Conservation (phyloP, 2,797 vertebrate species). For the Vespertilio murinus region DNA sequence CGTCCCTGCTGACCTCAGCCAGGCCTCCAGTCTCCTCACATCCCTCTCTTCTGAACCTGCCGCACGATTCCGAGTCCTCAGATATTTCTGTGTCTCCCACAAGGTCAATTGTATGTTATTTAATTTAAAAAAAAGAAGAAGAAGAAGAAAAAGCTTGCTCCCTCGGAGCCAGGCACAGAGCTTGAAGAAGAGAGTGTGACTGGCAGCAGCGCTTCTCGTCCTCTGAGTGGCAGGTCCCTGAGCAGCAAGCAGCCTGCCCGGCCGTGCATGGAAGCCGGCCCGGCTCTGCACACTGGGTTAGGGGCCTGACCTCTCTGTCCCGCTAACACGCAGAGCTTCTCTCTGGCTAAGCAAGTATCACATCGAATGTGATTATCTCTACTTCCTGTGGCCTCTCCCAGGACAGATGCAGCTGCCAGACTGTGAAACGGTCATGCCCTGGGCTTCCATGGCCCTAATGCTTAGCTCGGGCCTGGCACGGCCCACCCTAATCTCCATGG, state of each 20-base stretch:
- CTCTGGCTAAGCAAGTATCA: not conserved
- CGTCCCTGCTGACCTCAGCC: not conserved
- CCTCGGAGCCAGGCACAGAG: not conserved
- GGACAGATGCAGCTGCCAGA: too few species aligned
- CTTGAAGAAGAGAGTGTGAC: not conserved
- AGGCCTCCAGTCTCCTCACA: not conserved
- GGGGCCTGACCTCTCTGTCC: not conserved
- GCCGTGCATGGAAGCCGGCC: not conserved
- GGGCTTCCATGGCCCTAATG: not conserved
- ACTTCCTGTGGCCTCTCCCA: not conserved
- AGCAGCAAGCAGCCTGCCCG: not conserved
- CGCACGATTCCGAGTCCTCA: not conserved
- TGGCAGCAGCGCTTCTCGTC: fast-evolving
- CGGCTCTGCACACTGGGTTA: not conserved
- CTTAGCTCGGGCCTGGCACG: not conserved
- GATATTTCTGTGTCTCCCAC: not conserved
- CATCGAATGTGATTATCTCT: not conserved
- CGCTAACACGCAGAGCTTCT: not conserved
- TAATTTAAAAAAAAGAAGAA: not conserved
- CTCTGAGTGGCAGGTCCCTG: not conserved
- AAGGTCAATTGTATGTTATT: not conserved
- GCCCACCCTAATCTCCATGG: not conserved
- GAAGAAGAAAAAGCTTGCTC: too few species aligned
- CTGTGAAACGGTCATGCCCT: fast-evolving
- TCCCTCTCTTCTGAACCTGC: not conserved